These are phyloP conservation scores for Acrobasis suavella DNA, from an alignment of 2,888 invertebrate species.

Conservation along the genomic window DNA sequence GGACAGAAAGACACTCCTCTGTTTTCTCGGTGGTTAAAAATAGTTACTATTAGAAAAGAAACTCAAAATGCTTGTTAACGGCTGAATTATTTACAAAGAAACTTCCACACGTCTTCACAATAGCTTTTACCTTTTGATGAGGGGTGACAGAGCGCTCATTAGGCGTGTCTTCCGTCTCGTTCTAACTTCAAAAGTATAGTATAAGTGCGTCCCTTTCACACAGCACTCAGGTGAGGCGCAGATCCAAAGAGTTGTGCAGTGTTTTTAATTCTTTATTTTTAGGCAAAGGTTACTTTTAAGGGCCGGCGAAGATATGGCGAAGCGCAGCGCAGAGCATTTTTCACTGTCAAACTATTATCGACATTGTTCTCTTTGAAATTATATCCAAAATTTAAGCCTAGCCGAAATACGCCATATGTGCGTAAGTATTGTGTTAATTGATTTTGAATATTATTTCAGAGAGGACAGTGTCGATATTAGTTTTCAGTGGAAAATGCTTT, in stretches of 20 bases:
- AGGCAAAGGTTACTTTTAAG: background rate
- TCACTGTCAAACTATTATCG: too few species aligned
- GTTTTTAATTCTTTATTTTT: constrained; percentile 32
- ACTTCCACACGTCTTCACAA: constrained; percentile 38
- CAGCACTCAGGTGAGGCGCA: constrained; percentile 36
- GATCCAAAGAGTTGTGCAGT: constrained; percentile 33
- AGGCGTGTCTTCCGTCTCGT: constrained; percentile 37
- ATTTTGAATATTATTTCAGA: too few species aligned
- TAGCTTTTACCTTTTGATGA: constrained; percentile 46
- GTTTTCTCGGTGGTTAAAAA: background rate
- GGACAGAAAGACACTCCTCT: too few species aligned
- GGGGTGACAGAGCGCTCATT: constrained; percentile 50
- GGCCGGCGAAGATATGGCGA: too few species aligned
- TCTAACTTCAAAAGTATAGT: constrained; percentile 26
- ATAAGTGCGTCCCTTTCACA: constrained; percentile 35
- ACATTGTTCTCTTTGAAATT: too few species aligned
- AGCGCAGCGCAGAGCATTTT: too few species aligned
- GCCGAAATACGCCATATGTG: too few species aligned
- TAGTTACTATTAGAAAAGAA: background rate
- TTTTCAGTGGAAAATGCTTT: too few species aligned
- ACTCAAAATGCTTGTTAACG: constrained; percentile 17
- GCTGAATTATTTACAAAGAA: constrained; percentile 22
- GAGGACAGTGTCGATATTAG: too few species aligned
- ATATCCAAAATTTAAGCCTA: too few species aligned
- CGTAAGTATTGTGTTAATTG: too few species aligned